These are phyloP conservation scores for Aselliscus stoliczkanus DNA, from an alignment of 2,797 vertebrate genomes.

Conservation along the genomic window DNA sequence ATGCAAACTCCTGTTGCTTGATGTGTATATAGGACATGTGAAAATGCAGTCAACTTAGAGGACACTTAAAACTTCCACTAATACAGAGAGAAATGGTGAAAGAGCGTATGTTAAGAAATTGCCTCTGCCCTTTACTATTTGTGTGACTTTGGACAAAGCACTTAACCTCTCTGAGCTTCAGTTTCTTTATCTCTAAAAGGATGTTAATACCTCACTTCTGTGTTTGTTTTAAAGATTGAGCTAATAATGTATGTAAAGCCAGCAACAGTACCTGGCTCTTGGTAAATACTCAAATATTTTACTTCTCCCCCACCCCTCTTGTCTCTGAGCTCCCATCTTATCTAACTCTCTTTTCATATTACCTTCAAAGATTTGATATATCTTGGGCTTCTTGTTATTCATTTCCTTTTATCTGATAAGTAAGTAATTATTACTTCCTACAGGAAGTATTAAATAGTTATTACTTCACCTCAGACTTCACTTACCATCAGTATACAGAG, in stretches of 20 bases:
- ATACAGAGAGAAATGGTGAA: background rate
- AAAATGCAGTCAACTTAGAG: background rate
- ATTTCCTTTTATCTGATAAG: background rate
- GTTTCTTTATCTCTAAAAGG: background rate
- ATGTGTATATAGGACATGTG: background rate
- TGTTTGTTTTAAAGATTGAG: background rate
- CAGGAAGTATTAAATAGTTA: background rate
- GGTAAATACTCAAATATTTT: background rate
- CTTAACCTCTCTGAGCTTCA: background rate
- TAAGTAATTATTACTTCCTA: background rate
- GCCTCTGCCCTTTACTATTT: background rate
- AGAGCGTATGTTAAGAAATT: background rate
- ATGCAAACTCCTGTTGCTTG: background rate
- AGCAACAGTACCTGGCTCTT: background rate
- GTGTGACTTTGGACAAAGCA: background rate
- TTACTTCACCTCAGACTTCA: background rate
- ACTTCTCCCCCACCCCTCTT: background rate
- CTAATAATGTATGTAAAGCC: background rate
- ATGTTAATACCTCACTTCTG: background rate
- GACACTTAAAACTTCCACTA: background rate
- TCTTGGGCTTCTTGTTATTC: conserved; percentile 2
- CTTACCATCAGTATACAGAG: background rate
- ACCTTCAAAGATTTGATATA: background rate
- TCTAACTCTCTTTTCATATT: background rate
- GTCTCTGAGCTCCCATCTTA: background rate